A percentile compares a stretch with the other conserved stretches of the same genome.
These are phyloP conservation scores for Hypocryptadius cinnamomeus DNA, from an alignment of 2,113 vertebrate species.

Conservation along the genomic window DNA sequence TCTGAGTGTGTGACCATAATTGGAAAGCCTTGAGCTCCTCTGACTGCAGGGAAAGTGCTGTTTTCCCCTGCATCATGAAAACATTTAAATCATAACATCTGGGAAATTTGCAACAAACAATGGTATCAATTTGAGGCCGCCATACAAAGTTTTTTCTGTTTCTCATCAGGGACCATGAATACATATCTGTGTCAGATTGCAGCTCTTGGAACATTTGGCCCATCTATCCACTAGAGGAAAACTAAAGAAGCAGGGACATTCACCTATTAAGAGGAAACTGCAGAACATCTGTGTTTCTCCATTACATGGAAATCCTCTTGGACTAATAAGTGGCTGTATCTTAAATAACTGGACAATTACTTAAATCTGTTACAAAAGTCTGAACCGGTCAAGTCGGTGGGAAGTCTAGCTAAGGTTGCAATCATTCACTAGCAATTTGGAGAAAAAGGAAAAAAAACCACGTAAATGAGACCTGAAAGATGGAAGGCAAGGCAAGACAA, in stretches of 20 bases:
- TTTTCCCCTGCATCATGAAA: not conserved
- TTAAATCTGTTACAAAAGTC: not conserved
- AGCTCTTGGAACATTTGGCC: not conserved
- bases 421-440: not conserved
- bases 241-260: not conserved
- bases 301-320: not conserved
- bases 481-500: not conserved
- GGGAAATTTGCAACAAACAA: not conserved
- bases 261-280: not conserved
- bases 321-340: not conserved
- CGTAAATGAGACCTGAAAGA: not conserved
- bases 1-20: not conserved
- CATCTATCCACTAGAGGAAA: not conserved
- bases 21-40: conserved; percentile 9
- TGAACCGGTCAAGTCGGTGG: not conserved
- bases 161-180: not conserved
- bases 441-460: not conserved
- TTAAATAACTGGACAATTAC: not conserved
- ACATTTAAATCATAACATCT: not conserved
- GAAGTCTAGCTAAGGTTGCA: not conserved
- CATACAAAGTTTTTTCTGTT: not conserved
- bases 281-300: not conserved
- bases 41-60: conserved; percentile 5
- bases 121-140: not conserved
- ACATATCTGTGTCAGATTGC: not conserved